Evolutionary conservation across 2,113 vertebrate genomes (phyloP).

Genomic region (Austrofundulus limnaeus): DNA sequence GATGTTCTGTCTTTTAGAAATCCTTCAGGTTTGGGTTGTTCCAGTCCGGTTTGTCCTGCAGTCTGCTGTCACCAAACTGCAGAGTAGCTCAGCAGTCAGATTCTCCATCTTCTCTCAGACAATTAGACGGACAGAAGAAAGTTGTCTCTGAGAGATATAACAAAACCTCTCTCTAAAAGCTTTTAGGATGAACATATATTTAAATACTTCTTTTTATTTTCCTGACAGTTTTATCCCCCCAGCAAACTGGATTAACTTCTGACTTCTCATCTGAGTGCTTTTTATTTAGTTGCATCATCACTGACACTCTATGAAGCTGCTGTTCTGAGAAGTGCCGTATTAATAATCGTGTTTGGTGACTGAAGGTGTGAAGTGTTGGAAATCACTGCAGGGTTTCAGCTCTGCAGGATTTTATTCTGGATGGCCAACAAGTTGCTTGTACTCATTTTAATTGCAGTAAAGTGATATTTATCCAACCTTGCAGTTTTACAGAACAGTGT

Average conservation of each 20-base stretch:
- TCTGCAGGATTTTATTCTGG: background rate
- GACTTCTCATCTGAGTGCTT: conserved; percentile 14
- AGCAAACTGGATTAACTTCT: conserved; percentile 37
- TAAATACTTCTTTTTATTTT: conserved; percentile 7
- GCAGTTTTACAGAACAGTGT: background rate
- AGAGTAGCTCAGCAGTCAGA: conserved; percentile 16
- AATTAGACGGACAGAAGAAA: conserved; percentile 35
- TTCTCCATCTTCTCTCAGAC: conserved; percentile 1
- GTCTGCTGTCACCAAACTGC: background rate
- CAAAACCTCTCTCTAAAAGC: conserved; percentile 34
- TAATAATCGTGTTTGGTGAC: conserved; percentile 18
- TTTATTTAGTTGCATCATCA: conserved; percentile 23
- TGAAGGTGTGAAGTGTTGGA: conserved; percentile 18
- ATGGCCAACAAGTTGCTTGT: background rate
- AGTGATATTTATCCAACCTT: background rate
- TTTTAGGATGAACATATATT: conserved; percentile 30
- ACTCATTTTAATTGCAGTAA: background rate
- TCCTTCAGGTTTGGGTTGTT: too few relatives aligned
- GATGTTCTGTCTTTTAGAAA: too few relatives aligned
- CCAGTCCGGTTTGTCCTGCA: background rate
- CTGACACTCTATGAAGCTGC: conserved; percentile 5
- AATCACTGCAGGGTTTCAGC: conserved; percentile 11
- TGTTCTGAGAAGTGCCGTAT: conserved; percentile 4
- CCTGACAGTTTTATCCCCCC: conserved; percentile 36
- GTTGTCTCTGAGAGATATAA: conserved; percentile 30